Evolutionary conservation across 2,888 invertebrate genomes (phyloP).

Genomic region (Asteroscopus sphinx): DNA sequence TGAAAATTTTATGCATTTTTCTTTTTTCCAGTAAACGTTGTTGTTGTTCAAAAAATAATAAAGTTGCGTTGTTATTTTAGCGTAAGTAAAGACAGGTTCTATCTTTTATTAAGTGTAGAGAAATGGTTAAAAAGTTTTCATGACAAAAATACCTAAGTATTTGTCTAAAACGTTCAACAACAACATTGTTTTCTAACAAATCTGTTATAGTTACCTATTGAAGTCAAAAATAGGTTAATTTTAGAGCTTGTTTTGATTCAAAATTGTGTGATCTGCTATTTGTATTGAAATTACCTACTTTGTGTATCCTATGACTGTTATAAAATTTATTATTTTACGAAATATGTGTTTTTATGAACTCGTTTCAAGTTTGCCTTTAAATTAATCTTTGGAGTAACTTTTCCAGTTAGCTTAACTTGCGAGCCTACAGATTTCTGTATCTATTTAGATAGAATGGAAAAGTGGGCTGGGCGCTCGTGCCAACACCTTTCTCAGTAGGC

Average conservation of each 20-base stretch:
- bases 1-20: not conserved
- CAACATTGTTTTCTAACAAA: not conserved
- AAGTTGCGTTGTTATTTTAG: not conserved
- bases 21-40: no score
- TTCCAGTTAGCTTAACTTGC: no score
- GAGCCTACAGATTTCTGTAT: no score
- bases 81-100: not conserved
- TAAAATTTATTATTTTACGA: constrained; percentile 25
- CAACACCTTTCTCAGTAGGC: no score
- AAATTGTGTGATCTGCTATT: constrained; percentile 12
- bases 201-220: constrained; percentile 1
- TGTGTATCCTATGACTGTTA: constrained; percentile 9
- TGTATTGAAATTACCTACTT: not conserved
- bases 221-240: not conserved
- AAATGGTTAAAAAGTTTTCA: not conserved
- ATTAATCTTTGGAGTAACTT: not conserved
- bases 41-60: not conserved
- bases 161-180: constrained; percentile 1
- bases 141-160: not conserved
- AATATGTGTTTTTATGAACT: constrained; percentile 4
- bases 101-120: not conserved
- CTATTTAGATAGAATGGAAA: no score
- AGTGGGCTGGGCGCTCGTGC: no score
- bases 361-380: not conserved
- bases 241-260: not conserved